Evolutionary conservation across 1,140 invertebrate species (phyloP).

Genomic region (Dendroctonus ponderosae): DNA sequence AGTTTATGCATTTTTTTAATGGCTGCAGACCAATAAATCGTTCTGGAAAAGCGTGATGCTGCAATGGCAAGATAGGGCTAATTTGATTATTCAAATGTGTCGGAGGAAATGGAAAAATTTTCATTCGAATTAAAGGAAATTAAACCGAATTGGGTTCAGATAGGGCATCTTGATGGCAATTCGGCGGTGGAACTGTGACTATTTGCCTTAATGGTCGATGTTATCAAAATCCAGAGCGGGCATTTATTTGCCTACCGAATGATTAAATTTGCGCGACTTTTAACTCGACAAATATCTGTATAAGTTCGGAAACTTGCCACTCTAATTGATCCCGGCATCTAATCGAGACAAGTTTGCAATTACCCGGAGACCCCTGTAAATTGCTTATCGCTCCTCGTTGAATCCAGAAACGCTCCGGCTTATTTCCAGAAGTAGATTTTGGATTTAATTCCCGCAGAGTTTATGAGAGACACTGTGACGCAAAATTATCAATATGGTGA

Average conservation of each 20-base stretch:
- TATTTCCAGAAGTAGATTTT: conserved; percentile 13
- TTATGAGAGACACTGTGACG: conserved; percentile 10
- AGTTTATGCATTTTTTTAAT: too few species aligned
- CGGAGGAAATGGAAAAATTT: conserved; percentile 12
- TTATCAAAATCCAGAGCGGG: too few species aligned
- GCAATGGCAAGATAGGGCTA: conserved; percentile 8
- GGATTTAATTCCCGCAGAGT: conserved; percentile 16
- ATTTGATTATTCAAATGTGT: conserved; percentile 16
- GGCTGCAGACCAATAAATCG: too few species aligned
- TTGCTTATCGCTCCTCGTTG: conserved; percentile 13
- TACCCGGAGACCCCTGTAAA: conserved; percentile 10
- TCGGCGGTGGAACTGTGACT: too few species aligned
- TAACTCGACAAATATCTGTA: background rate
- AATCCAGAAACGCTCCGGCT: conserved; percentile 14
- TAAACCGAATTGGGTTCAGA: conserved; percentile 2
- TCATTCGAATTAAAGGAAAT: conserved; percentile 12
- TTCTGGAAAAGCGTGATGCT: background rate
- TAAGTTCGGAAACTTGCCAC: background rate
- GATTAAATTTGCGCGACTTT: background rate
- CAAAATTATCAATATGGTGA: conserved; percentile 16
- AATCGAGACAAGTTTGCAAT: conserved; percentile 12
- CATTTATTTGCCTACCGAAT: too few species aligned
- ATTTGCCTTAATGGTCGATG: too few species aligned
- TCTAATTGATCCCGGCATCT: conserved; percentile 6
- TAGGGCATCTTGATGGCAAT: too few species aligned